phyloP scores from a whole-genome alignment of 2,888 invertebrate species.

The Pterobdella sp. region DNA sequence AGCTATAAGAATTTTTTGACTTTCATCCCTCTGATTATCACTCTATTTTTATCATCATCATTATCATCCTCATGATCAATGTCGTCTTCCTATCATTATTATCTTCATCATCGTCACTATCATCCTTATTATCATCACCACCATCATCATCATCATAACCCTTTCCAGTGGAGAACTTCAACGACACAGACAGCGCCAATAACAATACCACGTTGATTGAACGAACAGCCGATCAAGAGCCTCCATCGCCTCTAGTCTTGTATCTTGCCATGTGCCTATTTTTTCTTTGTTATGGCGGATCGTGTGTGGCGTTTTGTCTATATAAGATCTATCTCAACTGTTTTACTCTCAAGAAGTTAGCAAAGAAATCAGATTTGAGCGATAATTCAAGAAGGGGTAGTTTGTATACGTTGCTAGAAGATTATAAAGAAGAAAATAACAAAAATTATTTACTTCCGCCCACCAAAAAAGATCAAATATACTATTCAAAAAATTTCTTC shows the following conservation, averaged over 20 bases:
- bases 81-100: neutral
- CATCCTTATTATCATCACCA: neutral
- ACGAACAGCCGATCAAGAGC: neutral
- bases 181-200: neutral
- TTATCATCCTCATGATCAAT: neutral
- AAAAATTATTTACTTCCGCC: neutral
- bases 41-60: neutral
- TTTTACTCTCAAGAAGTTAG: constrained; percentile 10
- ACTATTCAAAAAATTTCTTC: neutral
- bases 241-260: constrained; percentile 27
- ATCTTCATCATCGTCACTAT: neutral
- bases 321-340: constrained; percentile 33
- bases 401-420: neutral
- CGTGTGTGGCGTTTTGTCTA: constrained; percentile 35
- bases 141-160: too few species aligned
- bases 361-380: neutral
- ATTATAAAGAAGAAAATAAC: neutral
- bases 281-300: constrained; percentile 38
- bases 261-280: constrained; percentile 36
- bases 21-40: neutral
- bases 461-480: neutral
- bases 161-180: neutral
- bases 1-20: too few species aligned
- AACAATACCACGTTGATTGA: neutral
- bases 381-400: neutral